phyloP scores from a whole-genome alignment of 2,113 vertebrate genomes.

The Cyanoderma ruficeps region DNA sequence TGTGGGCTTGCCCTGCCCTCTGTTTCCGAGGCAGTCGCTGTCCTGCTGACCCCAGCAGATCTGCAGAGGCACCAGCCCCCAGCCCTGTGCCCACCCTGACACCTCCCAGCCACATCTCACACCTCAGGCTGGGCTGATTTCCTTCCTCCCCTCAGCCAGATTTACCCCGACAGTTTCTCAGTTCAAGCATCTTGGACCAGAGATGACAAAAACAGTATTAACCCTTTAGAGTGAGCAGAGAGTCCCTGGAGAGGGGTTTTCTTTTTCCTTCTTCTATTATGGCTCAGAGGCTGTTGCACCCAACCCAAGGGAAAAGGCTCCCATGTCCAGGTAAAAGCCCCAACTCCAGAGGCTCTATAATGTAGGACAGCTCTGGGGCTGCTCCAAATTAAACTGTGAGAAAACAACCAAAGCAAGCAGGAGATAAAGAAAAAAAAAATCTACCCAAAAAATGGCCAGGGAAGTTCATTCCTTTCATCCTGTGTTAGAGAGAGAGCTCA shows the following conservation, averaged over 20 bases:
- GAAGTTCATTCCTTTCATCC: background rate
- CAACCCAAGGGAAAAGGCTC: background rate
- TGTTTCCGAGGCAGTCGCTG: background rate
- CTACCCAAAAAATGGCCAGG: too few species aligned
- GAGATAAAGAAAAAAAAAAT: background rate
- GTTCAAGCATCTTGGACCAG: background rate
- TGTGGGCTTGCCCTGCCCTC: rapidly evolving
- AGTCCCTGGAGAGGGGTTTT: background rate
- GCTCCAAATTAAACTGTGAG: background rate
- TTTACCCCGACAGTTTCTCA: background rate
- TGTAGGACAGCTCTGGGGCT: background rate
- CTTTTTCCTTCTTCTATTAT: background rate
- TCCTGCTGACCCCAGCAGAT: background rate
- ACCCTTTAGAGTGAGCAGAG: background rate
- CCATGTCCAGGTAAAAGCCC: rapidly evolving
- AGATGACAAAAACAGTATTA: background rate
- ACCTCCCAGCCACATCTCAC: background rate
- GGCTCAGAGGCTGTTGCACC: background rate
- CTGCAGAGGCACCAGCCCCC: background rate
- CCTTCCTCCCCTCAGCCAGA: background rate
- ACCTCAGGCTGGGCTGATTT: background rate
- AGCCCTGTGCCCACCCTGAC: background rate
- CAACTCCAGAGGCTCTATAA: background rate
- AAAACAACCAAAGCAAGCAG: background rate
- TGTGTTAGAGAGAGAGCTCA: background rate